These are phyloP conservation scores for Luffia ferchaultella DNA, from an alignment of 2,888 invertebrate species.

Conservation along the genomic window DNA sequence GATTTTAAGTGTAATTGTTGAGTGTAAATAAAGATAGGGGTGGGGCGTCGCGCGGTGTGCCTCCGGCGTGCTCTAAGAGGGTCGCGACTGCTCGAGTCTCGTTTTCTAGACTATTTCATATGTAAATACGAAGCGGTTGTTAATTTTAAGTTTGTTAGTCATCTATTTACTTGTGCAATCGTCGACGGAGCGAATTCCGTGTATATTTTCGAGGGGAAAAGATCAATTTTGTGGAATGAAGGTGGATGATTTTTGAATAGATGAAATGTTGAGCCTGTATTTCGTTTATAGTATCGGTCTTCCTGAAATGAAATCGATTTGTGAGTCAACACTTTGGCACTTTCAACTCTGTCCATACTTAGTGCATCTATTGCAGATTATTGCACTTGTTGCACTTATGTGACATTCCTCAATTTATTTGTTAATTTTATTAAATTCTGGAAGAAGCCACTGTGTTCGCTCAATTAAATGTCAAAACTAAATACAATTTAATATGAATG, in stretches of 20 bases:
- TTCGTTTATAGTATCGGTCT: background rate
- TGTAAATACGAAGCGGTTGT: constrained; percentile 19
- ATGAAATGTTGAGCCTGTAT: background rate
- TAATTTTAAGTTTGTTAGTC: constrained; percentile 25
- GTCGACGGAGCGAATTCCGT: background rate
- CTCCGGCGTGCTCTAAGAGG: background rate
- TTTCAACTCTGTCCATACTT: no score
- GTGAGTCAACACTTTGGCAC: constrained; percentile 6
- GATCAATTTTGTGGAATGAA: no score
- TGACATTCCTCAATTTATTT: no score
- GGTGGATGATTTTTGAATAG: no score
- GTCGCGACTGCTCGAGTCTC: background rate
- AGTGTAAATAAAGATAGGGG: background rate
- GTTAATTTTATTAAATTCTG: no score
- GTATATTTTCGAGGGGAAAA: no score
- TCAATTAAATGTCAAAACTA: no score
- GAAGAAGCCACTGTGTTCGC: no score
- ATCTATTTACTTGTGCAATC: constrained; percentile 31
- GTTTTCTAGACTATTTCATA: background rate
- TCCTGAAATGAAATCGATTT: background rate
- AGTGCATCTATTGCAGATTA: no score
- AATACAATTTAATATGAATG: no score
- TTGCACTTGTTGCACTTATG: no score
- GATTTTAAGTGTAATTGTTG: background rate
- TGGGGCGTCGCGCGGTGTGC: background rate